A percentile compares a stretch with the other conserved stretches of the same genome.
These are phyloP conservation scores for Apolygus lucorum DNA, from an alignment of 1,140 invertebrate genomes.

Conservation along the genomic window DNA sequence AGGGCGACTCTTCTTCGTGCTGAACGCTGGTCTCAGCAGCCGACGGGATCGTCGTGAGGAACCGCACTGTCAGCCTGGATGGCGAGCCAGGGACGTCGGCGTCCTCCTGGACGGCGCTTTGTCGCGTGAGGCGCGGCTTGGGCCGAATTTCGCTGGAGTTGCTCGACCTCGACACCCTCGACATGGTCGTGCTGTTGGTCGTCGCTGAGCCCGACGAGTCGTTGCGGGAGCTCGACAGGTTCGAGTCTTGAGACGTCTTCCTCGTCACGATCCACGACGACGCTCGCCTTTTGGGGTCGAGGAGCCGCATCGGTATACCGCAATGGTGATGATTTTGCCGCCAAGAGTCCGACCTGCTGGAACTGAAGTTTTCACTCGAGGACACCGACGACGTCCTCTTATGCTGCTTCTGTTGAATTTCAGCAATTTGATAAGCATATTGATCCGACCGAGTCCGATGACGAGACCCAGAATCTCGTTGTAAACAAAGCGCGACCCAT, in stretches of 20 bases:
- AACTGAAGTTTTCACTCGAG: slow-evolving; percentile 81
- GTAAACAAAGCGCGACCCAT: slow-evolving; percentile 40
- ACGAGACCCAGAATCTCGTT: slow-evolving; percentile 35
- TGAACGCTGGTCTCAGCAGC: slow-evolving; percentile 68
- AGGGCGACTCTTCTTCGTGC: slow-evolving; percentile 50
- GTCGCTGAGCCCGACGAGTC: slow-evolving; percentile 79
- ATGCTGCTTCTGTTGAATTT: slow-evolving; percentile 64
- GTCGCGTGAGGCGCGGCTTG: slow-evolving; percentile 63
- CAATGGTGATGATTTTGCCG: slow-evolving; percentile 58
- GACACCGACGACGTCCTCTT: slow-evolving; percentile 71
- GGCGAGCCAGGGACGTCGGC: slow-evolving; percentile 33
- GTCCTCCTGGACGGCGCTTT: slow-evolving; percentile 49
- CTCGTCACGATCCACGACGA: slow-evolving; percentile 79
- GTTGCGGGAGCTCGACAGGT: slow-evolving; percentile 71
- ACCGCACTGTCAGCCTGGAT: slow-evolving; percentile 50
- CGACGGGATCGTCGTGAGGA: slow-evolving; percentile 70
- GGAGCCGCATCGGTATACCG: slow-evolving; percentile 59
- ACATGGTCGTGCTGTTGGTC: slow-evolving; percentile 72
- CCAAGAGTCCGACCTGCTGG: slow-evolving; percentile 74
- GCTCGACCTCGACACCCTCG: slow-evolving; percentile 48
- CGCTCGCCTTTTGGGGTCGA: slow-evolving; percentile 65
- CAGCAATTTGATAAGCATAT: slow-evolving; percentile 70
- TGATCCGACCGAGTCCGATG: slow-evolving; percentile 49
- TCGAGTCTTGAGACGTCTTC: slow-evolving; percentile 84
- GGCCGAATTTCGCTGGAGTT: slow-evolving; percentile 35